Conservation (phyloP, 2,888 invertebrate species). For the Drosophila mercatorum region DNA sequence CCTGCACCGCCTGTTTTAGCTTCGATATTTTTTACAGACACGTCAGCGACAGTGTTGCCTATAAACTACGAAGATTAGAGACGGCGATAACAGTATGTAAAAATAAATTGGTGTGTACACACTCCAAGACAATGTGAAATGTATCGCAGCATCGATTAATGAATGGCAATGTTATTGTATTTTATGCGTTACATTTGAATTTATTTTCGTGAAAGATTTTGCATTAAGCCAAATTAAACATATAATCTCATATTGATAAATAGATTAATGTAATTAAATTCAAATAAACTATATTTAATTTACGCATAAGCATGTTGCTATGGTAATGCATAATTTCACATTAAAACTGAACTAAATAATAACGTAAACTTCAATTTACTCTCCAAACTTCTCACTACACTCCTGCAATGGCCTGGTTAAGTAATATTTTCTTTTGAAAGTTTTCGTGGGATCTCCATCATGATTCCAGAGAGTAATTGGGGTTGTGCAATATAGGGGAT, state of each 20-base stretch:
- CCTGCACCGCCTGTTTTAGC: constrained; percentile 65
- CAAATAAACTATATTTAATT: background rate
- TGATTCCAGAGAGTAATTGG: constrained; percentile 82
- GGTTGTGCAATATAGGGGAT: constrained; percentile 80
- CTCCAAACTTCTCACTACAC: constrained; percentile 81
- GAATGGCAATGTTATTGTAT: background rate
- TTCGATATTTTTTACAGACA: constrained; percentile 78
- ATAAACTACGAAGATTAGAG: constrained; percentile 17
- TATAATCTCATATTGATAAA: background rate
- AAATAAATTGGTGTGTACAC: constrained; percentile 14
- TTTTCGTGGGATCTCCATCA: constrained; percentile 75
- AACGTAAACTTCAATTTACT: constrained; percentile 12
- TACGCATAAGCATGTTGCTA: background rate
- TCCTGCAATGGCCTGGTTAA: constrained; percentile 74
- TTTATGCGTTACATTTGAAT: background rate
- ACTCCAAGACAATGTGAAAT: background rate
- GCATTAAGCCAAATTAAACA: background rate
- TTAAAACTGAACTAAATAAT: background rate
- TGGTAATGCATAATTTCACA: constrained; percentile 2
- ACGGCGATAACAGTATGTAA: constrained; percentile 6
- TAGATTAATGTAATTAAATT: background rate
- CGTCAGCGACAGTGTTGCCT: constrained; percentile 78
- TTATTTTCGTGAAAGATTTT: background rate
- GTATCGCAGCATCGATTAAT: background rate
- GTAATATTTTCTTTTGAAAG: constrained; percentile 71